Percentiles rank a stretch among this genome's conserved stretches.
Conservation (phyloP, 2,113 vertebrate genomes). For the Eira barbara region DNA sequence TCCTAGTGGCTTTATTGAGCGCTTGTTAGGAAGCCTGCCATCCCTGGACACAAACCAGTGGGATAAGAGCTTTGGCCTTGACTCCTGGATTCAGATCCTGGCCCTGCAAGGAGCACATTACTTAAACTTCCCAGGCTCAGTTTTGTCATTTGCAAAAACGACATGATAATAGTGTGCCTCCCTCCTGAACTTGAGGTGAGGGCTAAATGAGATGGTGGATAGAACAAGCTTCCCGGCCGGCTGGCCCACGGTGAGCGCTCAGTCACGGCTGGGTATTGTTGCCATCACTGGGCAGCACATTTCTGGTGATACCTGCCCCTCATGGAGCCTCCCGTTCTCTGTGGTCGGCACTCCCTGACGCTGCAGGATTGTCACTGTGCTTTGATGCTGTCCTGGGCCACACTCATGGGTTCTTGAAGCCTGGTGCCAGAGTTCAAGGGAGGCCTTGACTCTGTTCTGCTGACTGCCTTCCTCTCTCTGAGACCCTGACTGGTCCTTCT, state of each 20-base stretch:
- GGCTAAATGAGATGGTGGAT: accelerated
- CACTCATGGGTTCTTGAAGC: background rate
- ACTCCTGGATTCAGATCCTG: background rate
- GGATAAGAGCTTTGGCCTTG: background rate
- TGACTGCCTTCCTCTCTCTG: background rate
- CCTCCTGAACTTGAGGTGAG: background rate
- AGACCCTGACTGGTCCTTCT: background rate
- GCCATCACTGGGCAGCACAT: accelerated
- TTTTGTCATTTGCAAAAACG: background rate
- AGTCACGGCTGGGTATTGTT: accelerated
- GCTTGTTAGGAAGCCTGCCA: background rate
- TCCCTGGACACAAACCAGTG: background rate
- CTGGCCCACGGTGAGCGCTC: too few relatives aligned
- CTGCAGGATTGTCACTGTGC: background rate
- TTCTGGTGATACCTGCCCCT: background rate
- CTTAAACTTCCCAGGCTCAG: background rate
- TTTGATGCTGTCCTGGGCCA: background rate
- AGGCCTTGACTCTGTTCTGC: background rate
- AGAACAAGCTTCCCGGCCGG: too few relatives aligned
- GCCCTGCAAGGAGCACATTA: background rate
- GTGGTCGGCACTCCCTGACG: too few relatives aligned
- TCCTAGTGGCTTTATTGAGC: background rate
- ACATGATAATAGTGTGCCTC: accelerated
- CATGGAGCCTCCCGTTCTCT: too few relatives aligned
- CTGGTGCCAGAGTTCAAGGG: background rate